Percentiles rank a stretch among this genome's conserved stretches.
phyloP scores from a whole-genome alignment of 2,888 invertebrate species.

The Opisthograptis luteolata region DNA sequence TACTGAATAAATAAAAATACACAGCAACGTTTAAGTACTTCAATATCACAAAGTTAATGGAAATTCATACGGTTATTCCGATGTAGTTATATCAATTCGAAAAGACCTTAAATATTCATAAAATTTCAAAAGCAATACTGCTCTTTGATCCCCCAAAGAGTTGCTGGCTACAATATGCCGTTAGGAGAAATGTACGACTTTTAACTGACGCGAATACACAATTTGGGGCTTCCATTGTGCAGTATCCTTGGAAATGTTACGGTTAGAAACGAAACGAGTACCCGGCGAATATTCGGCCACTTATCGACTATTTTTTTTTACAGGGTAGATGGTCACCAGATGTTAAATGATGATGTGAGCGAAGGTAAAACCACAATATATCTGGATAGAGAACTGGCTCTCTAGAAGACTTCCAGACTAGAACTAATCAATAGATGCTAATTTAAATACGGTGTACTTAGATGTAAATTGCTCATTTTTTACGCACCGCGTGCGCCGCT shows the following conservation, averaged over 20 bases:
- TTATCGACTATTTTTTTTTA: not conserved
- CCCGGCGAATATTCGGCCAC: conserved; percentile 3
- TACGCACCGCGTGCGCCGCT: too few relatives aligned
- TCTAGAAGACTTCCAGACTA: too few relatives aligned
- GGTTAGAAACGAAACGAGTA: conserved; percentile 12
- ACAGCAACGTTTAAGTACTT: not conserved
- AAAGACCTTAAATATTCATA: conserved; percentile 14
- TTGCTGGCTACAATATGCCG: conserved; percentile 34
- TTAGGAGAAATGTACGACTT: conserved; percentile 42
- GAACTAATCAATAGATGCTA: too few relatives aligned
- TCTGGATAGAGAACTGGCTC: too few relatives aligned
- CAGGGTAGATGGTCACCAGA: not conserved
- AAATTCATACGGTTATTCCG: too few relatives aligned
- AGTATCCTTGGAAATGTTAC: conserved; percentile 47
- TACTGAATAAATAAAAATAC: not conserved
- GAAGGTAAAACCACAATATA: too few relatives aligned
- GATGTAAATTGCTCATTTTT: too few relatives aligned
- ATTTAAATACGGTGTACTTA: too few relatives aligned
- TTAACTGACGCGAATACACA: conserved; percentile 51
- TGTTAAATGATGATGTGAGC: too few relatives aligned
- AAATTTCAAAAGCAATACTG: conserved; percentile 26
- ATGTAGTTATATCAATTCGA: not conserved
- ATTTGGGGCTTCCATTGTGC: conserved; percentile 40
- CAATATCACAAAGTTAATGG: too few relatives aligned
- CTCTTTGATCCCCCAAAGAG: conserved; percentile 25